Percentiles rank a stretch among this genome's conserved stretches.
These are phyloP conservation scores for Dorcus hopei DNA, from an alignment of 2,888 invertebrate genomes.

Conservation along the genomic window DNA sequence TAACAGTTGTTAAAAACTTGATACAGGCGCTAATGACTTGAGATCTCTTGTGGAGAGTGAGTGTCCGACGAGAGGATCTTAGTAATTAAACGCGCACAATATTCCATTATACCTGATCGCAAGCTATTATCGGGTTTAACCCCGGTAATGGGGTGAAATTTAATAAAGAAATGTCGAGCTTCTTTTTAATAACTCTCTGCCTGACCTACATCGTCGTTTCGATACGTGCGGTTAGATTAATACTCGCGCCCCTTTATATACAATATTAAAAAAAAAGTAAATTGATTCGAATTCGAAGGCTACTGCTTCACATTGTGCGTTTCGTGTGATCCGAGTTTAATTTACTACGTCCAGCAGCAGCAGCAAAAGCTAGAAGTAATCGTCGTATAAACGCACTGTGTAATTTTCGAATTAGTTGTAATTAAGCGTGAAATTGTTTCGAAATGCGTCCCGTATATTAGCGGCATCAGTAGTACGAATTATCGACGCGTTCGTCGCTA, in stretches of 20 bases:
- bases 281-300: conserved; percentile 1
- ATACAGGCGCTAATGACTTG: conserved; percentile 13
- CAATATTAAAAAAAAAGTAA: neutral
- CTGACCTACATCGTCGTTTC: conserved; percentile 12
- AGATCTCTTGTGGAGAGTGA: neutral
- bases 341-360: neutral
- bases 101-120: conserved; percentile 5
- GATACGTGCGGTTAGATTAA: conserved; percentile 11
- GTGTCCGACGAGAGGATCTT: conserved; percentile 12
- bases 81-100: conserved; percentile 12
- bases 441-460: neutral
- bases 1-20: conserved; percentile 16
- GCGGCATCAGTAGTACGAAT: neutral
- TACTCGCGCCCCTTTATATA: conserved; percentile 15
- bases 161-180: conserved; percentile 8
- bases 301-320: neutral
- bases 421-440: conserved; percentile 8
- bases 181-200: conserved; percentile 11
- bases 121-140: conserved; percentile 11
- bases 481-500: no score
- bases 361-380: neutral
- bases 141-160: conserved; percentile 7
- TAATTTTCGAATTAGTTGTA: conserved; percentile 11
- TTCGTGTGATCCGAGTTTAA: neutral
- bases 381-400: neutral